Evolutionary conservation across 2,113 vertebrate species (phyloP), one percentile per base, ranked within the genome.

Genomic region (Salvelinus alpinus): DNA sequence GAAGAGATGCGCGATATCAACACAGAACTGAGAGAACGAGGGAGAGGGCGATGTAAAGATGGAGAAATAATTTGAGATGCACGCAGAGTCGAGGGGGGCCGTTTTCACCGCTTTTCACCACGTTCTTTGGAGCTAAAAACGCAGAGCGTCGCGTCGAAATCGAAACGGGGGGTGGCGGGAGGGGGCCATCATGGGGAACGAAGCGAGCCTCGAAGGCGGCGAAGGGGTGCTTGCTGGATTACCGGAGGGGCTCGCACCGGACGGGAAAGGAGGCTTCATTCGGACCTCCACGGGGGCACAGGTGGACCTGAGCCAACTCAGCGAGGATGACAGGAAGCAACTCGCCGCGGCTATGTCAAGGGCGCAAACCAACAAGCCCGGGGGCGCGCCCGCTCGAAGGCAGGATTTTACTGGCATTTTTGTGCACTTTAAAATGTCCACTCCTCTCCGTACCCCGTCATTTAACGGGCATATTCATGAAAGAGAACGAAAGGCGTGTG

Each of bases 311-410:
- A 95, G 92, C 90, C 94, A 92, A 86, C 95, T 99, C 80, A 98
- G 96, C 93, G 96, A 95, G 86, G 97, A 96, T 83, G 92, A 98
- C 91, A 91, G 95, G 89, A 95, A 91, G 89, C 96, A 95, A 92
- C 95, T 99, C 87, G 93, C 95, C 71, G 95, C 95, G 81, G 95
- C 96, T 90, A 93, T 97, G 95, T 95, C 96, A 94, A 96, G 96
- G 94, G 95, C 96, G 94, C 96, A 95, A 88, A 92, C 94, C 92
- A 95, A 95, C 91, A 95, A 95, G 91, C 89, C 92, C 81, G 94
- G 93, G 89, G 95, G 87, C 90, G 89, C 91, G 87, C 93, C 94
- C 74, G 86, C 91, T 91, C 93, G 91, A 92, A 97, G 96, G 96
- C 96, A 94, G 89, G 92, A 90, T 75, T 84, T 59, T 48, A 34